Evolutionary conservation across 2,888 invertebrate species (phyloP).

Genomic region (Protonemura montana): DNA sequence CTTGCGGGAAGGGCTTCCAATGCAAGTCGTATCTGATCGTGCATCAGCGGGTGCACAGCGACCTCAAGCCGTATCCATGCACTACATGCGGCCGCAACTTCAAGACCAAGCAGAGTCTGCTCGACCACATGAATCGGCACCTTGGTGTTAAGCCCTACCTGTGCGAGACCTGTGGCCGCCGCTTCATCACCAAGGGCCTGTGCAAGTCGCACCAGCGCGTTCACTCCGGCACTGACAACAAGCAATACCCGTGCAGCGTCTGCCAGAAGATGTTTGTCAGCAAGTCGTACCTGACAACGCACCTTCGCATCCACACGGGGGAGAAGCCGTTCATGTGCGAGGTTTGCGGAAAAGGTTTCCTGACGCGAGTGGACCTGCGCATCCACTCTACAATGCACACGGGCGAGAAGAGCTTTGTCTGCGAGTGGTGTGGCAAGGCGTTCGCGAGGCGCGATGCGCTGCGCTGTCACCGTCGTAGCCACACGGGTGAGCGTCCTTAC

Average conservation of each 20-base stretch:
- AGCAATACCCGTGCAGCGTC: conserved; percentile 66
- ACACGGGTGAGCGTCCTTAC: conserved; percentile 67
- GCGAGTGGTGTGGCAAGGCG: conserved; percentile 69
- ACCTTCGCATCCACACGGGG: conserved; percentile 67
- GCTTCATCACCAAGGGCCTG: conserved; percentile 68
- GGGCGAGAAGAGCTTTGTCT: conserved; percentile 68
- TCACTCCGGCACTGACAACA: conserved; percentile 66
- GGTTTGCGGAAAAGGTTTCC: conserved; percentile 59
- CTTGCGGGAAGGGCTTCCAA: conserved; percentile 69
- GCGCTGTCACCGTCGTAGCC: conserved; percentile 66
- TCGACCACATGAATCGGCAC: conserved; percentile 69
- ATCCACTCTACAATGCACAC: conserved; percentile 70
- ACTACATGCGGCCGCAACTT: conserved; percentile 66
- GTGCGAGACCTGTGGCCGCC: conserved; percentile 66
- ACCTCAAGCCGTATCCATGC: conserved; percentile 66
- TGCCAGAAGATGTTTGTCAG: conserved; percentile 69
- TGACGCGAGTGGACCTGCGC: conserved; percentile 66
- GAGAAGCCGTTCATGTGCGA: conserved; percentile 69
- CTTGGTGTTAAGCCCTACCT: conserved; percentile 67
- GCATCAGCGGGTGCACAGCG: conserved; percentile 68
- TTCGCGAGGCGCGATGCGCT: conserved; percentile 68
- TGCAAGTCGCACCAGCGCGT: conserved; percentile 68
- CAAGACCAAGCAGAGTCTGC: conserved; percentile 67
- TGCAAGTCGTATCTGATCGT: conserved; percentile 68
- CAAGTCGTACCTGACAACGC: conserved; percentile 68